Conservation (phyloP, 2,888 invertebrate species). For the Drosophila percnosoma region DNA sequence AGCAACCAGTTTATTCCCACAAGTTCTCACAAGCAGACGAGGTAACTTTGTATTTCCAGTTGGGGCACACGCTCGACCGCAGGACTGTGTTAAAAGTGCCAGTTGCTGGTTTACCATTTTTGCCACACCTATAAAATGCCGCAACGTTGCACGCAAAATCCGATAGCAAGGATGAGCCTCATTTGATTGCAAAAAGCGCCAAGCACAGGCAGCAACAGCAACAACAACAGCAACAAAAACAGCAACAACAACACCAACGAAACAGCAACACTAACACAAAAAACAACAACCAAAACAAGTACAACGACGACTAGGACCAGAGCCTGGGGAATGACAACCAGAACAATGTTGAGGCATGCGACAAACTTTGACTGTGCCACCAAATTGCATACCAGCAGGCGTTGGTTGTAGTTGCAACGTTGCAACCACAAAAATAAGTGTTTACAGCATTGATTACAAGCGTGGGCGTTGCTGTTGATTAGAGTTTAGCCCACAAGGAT, state of each 20-base stretch:
- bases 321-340: slow-evolving; percentile 25
- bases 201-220: slow-evolving; percentile 25
- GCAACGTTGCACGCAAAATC: slow-evolving; percentile 50
- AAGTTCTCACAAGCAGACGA: neutral
- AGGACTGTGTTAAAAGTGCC: slow-evolving; percentile 24
- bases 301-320: neutral
- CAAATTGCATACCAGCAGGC: slow-evolving; percentile 57
- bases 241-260: neutral
- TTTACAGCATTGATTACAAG: slow-evolving; percentile 80
- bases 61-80: slow-evolving; percentile 21
- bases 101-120: slow-evolving; percentile 21
- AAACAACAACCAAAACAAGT: slow-evolving; percentile 24
- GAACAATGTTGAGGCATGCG: slow-evolving; percentile 50
- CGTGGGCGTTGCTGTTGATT: slow-evolving; percentile 66
- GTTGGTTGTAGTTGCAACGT: slow-evolving; percentile 33
- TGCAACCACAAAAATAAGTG: slow-evolving; percentile 80
- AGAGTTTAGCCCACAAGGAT: slow-evolving; percentile 63
- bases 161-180: slow-evolving; percentile 29
- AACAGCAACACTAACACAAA: slow-evolving; percentile 17
- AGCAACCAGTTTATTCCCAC: neutral
- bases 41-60: neutral
- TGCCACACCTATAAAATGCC: slow-evolving; percentile 55
- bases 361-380: slow-evolving; percentile 61
- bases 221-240: slow-evolving; percentile 6
- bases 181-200: slow-evolving; percentile 53